Percentiles rank a stretch among this genome's conserved stretches.
Conservation (phyloP, 2,113 vertebrate species). For the Silurus glanis region DNA sequence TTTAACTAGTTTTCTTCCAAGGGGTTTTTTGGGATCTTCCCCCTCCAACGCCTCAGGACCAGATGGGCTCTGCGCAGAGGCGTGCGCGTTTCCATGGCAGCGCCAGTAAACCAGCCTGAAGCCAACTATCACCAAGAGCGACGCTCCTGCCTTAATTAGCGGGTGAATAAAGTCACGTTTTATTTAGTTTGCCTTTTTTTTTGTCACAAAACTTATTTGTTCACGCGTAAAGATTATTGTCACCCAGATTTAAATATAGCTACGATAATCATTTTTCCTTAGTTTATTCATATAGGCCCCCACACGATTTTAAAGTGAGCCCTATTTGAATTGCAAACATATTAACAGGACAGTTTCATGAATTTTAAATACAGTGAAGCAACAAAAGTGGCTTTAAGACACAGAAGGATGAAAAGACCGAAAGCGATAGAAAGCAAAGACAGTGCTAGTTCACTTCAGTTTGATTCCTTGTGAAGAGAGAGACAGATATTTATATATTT, state of each 20-base stretch:
- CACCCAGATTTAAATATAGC: no score
- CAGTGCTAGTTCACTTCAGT: neutral
- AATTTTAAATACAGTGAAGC: slow-evolving; percentile 40
- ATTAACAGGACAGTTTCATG: slow-evolving; percentile 39
- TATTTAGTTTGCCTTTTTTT: no score
- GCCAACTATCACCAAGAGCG: no score
- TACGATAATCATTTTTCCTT: no score
- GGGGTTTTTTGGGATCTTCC: slow-evolving; percentile 12
- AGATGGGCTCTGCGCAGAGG: slow-evolving; percentile 43
- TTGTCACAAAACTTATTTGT: no score
- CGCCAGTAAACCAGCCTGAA: slow-evolving; percentile 38
- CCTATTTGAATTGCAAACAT: neutral
- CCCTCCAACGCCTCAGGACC: slow-evolving; percentile 29
- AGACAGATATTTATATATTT: no score
- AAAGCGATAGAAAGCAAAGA: neutral
- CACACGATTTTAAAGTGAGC: no score
- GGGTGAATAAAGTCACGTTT: no score
- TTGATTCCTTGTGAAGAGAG: neutral
- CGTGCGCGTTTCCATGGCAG: slow-evolving; percentile 50
- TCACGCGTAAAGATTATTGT: no score
- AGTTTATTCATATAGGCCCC: no score
- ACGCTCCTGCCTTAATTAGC: no score
- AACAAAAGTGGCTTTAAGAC: slow-evolving; percentile 24
- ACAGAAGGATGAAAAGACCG: slow-evolving; percentile 4
- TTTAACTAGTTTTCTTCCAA: no score